phyloP scores from a whole-genome alignment of 2,888 invertebrate genomes.

The Noctua fimbriata region DNA sequence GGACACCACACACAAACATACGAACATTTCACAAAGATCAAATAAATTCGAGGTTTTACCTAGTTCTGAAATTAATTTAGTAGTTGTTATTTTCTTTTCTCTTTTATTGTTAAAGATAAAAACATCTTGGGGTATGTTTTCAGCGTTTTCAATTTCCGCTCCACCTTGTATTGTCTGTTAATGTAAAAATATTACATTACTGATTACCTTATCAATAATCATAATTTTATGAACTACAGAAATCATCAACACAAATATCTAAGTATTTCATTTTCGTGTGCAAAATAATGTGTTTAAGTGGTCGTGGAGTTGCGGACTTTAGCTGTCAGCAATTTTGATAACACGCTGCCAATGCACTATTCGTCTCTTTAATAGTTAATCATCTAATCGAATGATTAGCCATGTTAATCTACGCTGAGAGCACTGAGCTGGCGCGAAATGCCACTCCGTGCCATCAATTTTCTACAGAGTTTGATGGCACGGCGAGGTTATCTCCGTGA shows the following conservation, averaged over 20 bases:
- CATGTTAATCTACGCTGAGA: no score
- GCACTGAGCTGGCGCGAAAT: background rate
- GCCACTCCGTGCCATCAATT: background rate
- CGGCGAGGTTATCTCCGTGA: background rate
- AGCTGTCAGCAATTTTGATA: background rate
- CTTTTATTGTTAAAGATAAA: constrained; percentile 76
- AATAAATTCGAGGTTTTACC: constrained; percentile 64
- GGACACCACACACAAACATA: background rate
- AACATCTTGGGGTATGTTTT: constrained; percentile 54
- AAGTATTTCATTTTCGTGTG: background rate
- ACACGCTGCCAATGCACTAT: background rate
- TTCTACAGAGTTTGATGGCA: background rate
- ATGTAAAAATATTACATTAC: constrained; percentile 2
- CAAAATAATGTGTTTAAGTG: background rate
- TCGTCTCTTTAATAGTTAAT: background rate
- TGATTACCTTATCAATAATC: background rate
- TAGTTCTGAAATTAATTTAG: constrained; percentile 67
- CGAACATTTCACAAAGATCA: background rate
- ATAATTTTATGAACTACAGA: background rate
- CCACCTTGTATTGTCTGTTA: constrained; percentile 23
- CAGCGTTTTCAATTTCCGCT: constrained; percentile 3
- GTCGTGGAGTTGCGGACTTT: background rate
- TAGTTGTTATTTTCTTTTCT: constrained; percentile 63
- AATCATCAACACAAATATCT: background rate
- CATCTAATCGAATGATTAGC: background rate